Conservation (phyloP, 1,140 invertebrate genomes). For the Semibalanus balanoides region DNA sequence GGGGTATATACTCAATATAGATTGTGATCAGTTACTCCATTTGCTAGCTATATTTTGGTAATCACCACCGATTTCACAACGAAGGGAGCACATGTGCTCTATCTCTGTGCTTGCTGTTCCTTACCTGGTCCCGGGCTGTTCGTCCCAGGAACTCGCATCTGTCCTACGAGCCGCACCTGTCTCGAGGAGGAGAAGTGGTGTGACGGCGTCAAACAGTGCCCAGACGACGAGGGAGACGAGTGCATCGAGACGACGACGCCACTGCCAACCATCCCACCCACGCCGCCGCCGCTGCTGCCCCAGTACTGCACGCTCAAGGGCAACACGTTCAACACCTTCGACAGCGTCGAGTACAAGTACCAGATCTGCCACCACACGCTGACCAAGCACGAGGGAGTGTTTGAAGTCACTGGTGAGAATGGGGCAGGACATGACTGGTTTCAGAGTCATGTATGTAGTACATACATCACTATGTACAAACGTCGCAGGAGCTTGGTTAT, state of each 20-base stretch:
- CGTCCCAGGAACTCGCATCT: slow-evolving; percentile 42
- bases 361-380: slow-evolving; percentile 65
- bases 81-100: too few species aligned
- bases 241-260: slow-evolving; percentile 14
- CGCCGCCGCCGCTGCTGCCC: slow-evolving; percentile 40
- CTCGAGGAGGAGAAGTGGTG: slow-evolving; percentile 56
- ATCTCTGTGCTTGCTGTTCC: too few species aligned
- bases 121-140: too few species aligned
- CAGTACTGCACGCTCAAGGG: slow-evolving; percentile 54
- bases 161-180: slow-evolving; percentile 57
- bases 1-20: too few species aligned
- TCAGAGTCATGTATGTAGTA: too few species aligned
- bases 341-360: slow-evolving; percentile 55
- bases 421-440: too few species aligned
- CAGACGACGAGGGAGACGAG: slow-evolving; percentile 55
- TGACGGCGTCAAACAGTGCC: slow-evolving; percentile 64
- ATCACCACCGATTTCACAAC: too few species aligned
- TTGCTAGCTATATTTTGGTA: too few species aligned
- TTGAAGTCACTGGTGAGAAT: neutral
- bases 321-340: slow-evolving; percentile 59
- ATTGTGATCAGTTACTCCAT: too few species aligned
- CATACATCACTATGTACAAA: too few species aligned
- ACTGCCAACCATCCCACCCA: slow-evolving; percentile 26
- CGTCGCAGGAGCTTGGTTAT: too few species aligned
- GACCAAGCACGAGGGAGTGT: slow-evolving; percentile 42